Base-by-base conservation (phyloP, 2,797 vertebrate species). In the Capromys pilorides region DNA sequence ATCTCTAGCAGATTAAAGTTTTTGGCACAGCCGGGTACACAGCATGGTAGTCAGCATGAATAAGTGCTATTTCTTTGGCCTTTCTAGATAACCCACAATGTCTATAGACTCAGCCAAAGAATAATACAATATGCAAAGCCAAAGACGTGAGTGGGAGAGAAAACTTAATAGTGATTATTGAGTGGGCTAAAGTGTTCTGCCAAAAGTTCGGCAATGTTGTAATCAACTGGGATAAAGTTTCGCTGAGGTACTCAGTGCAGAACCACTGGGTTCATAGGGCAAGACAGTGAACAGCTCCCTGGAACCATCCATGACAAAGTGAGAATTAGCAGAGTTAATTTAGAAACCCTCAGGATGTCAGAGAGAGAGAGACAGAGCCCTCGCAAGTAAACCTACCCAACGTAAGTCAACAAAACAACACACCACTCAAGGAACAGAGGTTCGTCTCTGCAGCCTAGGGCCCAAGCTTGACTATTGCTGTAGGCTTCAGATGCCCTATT, bases 61-160 rank as follows among this genome's bases (percentile, higher is more conserved):
- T 62, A 86, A 87, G n/a, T 21, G 71, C 36, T 78, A 54, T 92
- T 64, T 84, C 57, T 75, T 86, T 66, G 51, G 22, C 19, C 5
- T 49, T 83, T 80, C 61, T 64, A 2, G 54, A 4, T 33, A 66
- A 28, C 7, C 31, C 45, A 24, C 66, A 6, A n/a, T 19, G 11
- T 36, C 49, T 1, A 24, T 22, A 88, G 22, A 85, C 81, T 73
- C 22, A 66, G 88, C 88, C 93, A 96, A 93, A 94, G 71, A 93
- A 92, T 88, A 85, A 97, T 93, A 91, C 67, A 96, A 88, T 96
- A 84, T 88, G 36, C 59, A 87, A 96, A 96, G 71, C 81, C 85
- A 93, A 90, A 94, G 86, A 78, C 84, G 1, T 81, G 93, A 96
- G 94, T 97, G 96, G 96, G 93, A 95, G 82, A 93, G 83, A 54